Percentiles rank a stretch among this genome's conserved stretches.
Evolutionary conservation across 2,797 vertebrate species (phyloP).

Genomic region (Trematomus bernacchii): DNA sequence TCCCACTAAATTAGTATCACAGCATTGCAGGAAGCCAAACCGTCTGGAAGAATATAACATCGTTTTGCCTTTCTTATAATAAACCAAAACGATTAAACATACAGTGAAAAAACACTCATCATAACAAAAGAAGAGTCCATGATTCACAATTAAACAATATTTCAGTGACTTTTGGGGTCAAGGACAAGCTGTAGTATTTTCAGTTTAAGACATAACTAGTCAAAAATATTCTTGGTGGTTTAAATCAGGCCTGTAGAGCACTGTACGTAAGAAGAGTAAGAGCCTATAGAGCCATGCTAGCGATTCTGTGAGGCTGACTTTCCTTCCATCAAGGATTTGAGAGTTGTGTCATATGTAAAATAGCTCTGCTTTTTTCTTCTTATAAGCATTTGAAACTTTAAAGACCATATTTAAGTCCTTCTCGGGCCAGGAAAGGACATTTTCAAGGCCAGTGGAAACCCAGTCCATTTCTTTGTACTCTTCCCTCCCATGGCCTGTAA

Average conservation of each 20-base stretch:
- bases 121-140: constrained; percentile 4
- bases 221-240: not conserved
- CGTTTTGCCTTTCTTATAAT: constrained; percentile 33
- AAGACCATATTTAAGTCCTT: constrained; percentile 12
- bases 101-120: constrained; percentile 9
- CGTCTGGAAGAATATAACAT: constrained; percentile 27
- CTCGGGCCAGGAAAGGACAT: not conserved
- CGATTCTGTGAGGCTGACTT: not conserved
- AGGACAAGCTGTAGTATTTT: not conserved
- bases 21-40: constrained; percentile 21
- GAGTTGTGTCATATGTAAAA: not conserved
- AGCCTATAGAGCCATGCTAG: not conserved
- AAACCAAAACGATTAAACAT: constrained; percentile 32
- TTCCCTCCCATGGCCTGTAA: constrained; percentile 19
- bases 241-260: too few species aligned
- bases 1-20: constrained; percentile 33
- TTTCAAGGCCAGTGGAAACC: constrained; percentile 18
- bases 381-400: constrained; percentile 2
- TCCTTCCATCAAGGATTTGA: not conserved
- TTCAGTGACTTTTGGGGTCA: not conserved
- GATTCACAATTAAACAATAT: not conserved
- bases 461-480: constrained; percentile 19
- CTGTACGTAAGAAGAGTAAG: not conserved
- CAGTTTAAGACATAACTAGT: not conserved
- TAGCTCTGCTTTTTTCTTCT: not conserved